Percentiles rank a stretch among this genome's conserved stretches.
Conservation (phyloP, 2,797 vertebrate genomes). For the Enteromius mattozi region DNA sequence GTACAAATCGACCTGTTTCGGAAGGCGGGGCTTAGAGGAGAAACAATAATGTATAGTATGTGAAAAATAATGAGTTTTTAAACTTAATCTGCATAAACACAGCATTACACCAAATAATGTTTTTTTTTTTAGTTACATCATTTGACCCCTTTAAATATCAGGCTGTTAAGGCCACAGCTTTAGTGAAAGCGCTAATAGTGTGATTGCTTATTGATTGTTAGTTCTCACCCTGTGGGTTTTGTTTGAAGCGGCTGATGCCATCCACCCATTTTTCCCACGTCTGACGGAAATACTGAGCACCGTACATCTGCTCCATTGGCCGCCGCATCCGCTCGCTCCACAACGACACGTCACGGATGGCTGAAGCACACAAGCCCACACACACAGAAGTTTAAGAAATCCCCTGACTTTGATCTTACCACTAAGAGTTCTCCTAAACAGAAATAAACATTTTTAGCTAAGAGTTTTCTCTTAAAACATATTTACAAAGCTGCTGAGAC, state of each 20-base stretch:
- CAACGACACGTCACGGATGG: constrained; percentile 84
- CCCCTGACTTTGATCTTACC: neutral
- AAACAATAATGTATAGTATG: no score
- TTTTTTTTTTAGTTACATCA: no score
- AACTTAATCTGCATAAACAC: no score
- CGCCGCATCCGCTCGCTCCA: constrained; percentile 86
- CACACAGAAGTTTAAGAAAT: no score
- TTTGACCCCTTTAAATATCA: neutral
- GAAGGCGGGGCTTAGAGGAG: no score
- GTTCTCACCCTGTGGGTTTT: constrained; percentile 81
- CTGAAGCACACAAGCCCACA: constrained; percentile 72
- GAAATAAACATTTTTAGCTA: no score
- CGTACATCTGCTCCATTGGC: constrained; percentile 88
- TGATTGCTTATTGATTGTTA: neutral
- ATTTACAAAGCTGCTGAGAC: no score
- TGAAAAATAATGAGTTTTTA: no score
- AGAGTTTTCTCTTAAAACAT: no score
- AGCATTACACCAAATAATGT: no score
- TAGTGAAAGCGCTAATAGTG: neutral
- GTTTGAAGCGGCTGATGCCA: constrained; percentile 76
- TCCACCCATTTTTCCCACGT: constrained; percentile 88
- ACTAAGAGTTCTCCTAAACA: no score
- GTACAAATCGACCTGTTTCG: no score
- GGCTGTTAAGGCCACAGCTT: neutral
- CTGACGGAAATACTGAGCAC: constrained; percentile 80